A percentile compares a stretch with the other conserved stretches of the same genome.
Evolutionary conservation across 2,113 vertebrate species (phyloP).

Genomic region (Periophthalmus modestus): DNA sequence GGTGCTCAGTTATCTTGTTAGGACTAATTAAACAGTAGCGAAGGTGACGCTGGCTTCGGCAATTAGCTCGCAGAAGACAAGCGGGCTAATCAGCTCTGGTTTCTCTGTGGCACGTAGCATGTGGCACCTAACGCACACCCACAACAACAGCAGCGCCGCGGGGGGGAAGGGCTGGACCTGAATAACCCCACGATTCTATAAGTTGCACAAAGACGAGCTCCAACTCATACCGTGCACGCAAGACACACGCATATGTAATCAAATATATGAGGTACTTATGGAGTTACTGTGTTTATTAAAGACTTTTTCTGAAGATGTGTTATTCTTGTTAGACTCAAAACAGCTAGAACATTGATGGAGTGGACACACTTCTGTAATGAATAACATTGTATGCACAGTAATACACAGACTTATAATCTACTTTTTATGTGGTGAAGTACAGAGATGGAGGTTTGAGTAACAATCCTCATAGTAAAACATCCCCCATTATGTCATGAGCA

Average conservation of each 20-base stretch:
- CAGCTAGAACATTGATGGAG: too few relatives aligned
- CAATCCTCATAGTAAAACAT: too few relatives aligned
- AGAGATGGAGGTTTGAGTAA: too few relatives aligned
- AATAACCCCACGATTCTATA: slow-evolving; percentile 12
- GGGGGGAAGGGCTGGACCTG: slow-evolving; percentile 4
- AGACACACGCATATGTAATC: not conserved
- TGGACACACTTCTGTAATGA: too few relatives aligned
- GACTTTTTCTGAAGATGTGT: too few relatives aligned
- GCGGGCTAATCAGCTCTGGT: slow-evolving; percentile 88
- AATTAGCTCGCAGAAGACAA: slow-evolving; percentile 90
- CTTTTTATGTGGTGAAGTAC: too few relatives aligned
- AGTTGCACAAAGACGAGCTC: slow-evolving; percentile 1
- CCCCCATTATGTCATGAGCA: too few relatives aligned
- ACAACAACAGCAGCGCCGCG: slow-evolving; percentile 31
- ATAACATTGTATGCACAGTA: too few relatives aligned
- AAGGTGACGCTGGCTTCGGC: slow-evolving; percentile 87
- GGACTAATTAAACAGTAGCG: slow-evolving; percentile 87
- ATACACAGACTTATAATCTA: too few relatives aligned
- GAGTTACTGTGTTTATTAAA: too few relatives aligned
- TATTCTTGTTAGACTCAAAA: too few relatives aligned
- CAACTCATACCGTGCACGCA: not conserved
- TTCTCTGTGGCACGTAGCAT: slow-evolving; percentile 85
- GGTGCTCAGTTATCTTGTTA: slow-evolving; percentile 80
- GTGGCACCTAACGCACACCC: slow-evolving; percentile 67
- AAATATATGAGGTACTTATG: not conserved